These are phyloP conservation scores for Drosophila atripex DNA, from an alignment of 2,888 invertebrate genomes.

Conservation along the genomic window DNA sequence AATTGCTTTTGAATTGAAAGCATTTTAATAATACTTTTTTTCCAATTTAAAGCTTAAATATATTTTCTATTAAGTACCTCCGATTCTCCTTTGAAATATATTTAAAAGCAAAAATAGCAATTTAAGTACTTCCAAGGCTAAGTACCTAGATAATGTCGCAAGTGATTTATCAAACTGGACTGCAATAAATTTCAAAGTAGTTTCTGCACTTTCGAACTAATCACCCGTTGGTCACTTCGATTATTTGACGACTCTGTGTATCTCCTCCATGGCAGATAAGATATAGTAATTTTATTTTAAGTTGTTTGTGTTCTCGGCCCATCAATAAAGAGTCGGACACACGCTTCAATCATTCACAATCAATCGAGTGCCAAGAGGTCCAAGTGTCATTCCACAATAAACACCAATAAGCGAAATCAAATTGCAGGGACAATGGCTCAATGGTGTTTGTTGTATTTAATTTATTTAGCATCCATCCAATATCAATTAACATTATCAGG, in stretches of 20 bases:
- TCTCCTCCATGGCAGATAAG: slow-evolving; percentile 19
- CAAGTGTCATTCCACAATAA: slow-evolving; percentile 39
- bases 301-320: slow-evolving; percentile 5
- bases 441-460: slow-evolving; percentile 12
- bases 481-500: slow-evolving; percentile 48
- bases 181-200: not conserved
- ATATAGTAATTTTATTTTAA: slow-evolving; percentile 21
- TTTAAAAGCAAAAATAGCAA: too few relatives aligned
- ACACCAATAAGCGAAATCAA: slow-evolving; percentile 36
- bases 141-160: not conserved
- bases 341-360: slow-evolving; percentile 19
- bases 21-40: too few relatives aligned
- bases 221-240: slow-evolving; percentile 4
- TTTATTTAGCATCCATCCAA: slow-evolving; percentile 47
- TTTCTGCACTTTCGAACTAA: not conserved
- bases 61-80: too few relatives aligned
- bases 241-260: slow-evolving; percentile 8
- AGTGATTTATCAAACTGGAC: not conserved
- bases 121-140: not conserved
- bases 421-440: slow-evolving; percentile 19
- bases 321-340: slow-evolving; percentile 30
- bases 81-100: too few relatives aligned
- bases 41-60: too few relatives aligned
- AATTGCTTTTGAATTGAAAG: too few relatives aligned
- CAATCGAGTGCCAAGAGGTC: not conserved